Evolutionary conservation across 2,888 invertebrate genomes (phyloP).

Genomic region (Neuroscelio doddi): DNA sequence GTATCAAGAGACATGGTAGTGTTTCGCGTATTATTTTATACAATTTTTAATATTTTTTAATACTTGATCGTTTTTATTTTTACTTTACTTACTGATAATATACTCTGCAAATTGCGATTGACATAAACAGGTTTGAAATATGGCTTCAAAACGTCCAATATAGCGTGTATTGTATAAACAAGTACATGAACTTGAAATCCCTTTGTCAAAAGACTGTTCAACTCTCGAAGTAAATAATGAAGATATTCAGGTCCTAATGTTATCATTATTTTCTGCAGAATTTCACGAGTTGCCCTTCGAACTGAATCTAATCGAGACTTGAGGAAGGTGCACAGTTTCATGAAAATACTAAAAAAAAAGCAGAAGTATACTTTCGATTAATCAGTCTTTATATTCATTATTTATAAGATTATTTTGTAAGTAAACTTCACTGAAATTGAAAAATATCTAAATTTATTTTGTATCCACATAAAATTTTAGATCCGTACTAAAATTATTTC

Average conservation of each 20-base stretch:
- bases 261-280: constrained; percentile 92
- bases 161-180: constrained; percentile 88
- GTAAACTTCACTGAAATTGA: too few species aligned
- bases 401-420: too few species aligned
- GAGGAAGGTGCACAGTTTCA: constrained; percentile 92
- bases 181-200: constrained; percentile 97
- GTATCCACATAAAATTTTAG: too few species aligned
- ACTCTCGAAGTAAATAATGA: constrained; percentile 83
- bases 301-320: constrained; percentile 92
- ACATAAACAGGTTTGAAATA: constrained; percentile 84
- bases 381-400: too few species aligned
- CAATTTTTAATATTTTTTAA: too few species aligned
- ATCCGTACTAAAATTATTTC: too few species aligned
- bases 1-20: too few species aligned
- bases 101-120: constrained; percentile 83
- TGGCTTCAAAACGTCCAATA: constrained; percentile 82
- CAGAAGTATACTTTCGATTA: background rate
- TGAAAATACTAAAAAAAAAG: constrained; percentile 78
- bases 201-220: constrained; percentile 84
- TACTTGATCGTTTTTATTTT: too few species aligned
- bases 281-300: constrained; percentile 87
- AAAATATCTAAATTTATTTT: constrained; percentile 15
- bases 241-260: constrained; percentile 89
- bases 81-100: constrained; percentile 82
- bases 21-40: too few species aligned